A percentile compares a stretch with the other conserved stretches of the same genome.
phyloP scores from a whole-genome alignment of 2,888 invertebrate species.

The Macrophya annulata region DNA sequence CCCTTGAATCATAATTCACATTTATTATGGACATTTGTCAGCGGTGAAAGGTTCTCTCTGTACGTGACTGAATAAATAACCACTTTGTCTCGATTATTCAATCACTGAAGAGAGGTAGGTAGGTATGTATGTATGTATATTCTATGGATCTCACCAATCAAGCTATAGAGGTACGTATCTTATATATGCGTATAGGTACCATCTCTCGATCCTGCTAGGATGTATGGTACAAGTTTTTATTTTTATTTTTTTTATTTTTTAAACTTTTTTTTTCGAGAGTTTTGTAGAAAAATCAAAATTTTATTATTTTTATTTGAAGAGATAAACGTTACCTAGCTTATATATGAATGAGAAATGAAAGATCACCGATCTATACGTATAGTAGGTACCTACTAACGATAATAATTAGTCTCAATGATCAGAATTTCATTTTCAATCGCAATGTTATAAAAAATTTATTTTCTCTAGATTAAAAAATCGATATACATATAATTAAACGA shows the following conservation, averaged over 20 bases:
- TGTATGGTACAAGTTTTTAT: neutral
- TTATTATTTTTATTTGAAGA: neutral
- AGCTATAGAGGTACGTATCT: neutral
- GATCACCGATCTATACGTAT: no score
- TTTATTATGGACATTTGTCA: conserved; percentile 49
- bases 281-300: neutral
- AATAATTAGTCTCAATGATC: neutral
- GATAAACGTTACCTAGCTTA: neutral
- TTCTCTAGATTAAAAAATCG: neutral
- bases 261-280: neutral
- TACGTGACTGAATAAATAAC: conserved; percentile 41
- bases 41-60: conserved; percentile 36
- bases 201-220: neutral
- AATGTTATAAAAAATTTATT: neutral
- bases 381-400: no score
- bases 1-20: conserved; percentile 36
- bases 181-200: neutral
- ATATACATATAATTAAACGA: neutral
- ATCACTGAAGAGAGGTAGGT: conserved; percentile 25
- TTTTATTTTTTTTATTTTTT: no score
- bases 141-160: no score
- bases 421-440: neutral
- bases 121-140: neutral
- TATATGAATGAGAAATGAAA: neutral
- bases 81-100: conserved; percentile 52